Conservation (phyloP, 2,888 invertebrate species). For the Pinctada fucata region DNA sequence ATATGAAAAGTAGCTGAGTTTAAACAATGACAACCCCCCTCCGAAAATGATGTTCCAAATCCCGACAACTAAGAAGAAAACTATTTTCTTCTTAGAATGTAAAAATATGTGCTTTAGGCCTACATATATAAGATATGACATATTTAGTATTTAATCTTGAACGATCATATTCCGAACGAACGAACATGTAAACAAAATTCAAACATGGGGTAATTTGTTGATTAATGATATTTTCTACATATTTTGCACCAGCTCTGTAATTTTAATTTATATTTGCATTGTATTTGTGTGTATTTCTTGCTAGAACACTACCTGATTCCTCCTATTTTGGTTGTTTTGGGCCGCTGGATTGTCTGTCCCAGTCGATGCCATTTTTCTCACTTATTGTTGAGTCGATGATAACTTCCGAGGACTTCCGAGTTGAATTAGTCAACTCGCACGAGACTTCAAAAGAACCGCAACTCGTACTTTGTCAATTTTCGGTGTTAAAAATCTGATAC, state of each 20-base stretch:
- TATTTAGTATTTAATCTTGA: too few species aligned
- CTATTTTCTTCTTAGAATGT: too few species aligned
- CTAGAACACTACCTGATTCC: constrained; percentile 6
- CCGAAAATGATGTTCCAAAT: too few species aligned
- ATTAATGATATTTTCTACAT: too few species aligned
- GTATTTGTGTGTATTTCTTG: too few species aligned
- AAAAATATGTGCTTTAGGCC: too few species aligned
- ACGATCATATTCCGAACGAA: neutral
- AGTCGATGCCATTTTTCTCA: constrained; percentile 14
- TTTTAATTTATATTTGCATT: too few species aligned
- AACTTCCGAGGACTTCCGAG: neutral
- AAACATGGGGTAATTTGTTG: neutral
- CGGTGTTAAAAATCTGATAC: neutral
- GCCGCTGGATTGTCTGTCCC: neutral
- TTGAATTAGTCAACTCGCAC: neutral
- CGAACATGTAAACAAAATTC: neutral
- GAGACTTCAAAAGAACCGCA: neutral
- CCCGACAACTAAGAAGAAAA: too few species aligned
- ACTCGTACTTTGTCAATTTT: neutral
- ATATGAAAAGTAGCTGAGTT: too few species aligned
- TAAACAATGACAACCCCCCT: too few species aligned
- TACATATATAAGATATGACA: too few species aligned
- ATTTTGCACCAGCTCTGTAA: too few species aligned
- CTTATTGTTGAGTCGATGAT: neutral
- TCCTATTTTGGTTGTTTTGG: constrained; percentile 19